Percentiles rank a stretch among this genome's conserved stretches.
Conservation (phyloP, 2,113 vertebrate genomes). For the Lamprologus speciosus region DNA sequence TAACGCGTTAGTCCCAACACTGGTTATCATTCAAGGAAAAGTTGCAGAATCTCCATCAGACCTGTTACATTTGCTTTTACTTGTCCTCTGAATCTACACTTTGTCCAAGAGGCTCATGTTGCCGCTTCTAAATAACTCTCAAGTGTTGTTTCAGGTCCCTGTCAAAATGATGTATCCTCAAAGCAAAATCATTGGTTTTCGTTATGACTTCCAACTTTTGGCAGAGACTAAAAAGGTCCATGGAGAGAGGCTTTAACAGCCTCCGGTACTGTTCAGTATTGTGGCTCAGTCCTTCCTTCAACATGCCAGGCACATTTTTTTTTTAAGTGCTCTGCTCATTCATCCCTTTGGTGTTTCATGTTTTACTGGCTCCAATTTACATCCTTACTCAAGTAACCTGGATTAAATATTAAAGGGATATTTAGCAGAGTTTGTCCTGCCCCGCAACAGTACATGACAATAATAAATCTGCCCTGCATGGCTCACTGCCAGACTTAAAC, state of each 20-base stretch:
- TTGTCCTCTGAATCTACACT: background rate
- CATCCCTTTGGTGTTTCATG: background rate
- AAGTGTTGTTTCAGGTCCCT: background rate
- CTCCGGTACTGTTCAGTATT: background rate
- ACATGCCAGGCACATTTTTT: background rate
- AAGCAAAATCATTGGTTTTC: background rate
- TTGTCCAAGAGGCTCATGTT: background rate
- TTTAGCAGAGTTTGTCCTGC: background rate
- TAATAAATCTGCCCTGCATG: background rate
- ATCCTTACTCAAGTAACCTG: background rate
- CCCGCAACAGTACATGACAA: background rate
- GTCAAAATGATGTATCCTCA: background rate
- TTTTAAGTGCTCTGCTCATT: background rate
- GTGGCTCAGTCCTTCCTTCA: background rate
- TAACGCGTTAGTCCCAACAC: too few relatives aligned
- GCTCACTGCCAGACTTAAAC: background rate
- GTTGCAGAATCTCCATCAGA: background rate
- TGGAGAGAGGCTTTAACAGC: background rate
- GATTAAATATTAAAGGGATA: background rate
- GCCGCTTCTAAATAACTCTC: background rate
- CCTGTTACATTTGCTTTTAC: background rate
- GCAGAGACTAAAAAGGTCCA: background rate
- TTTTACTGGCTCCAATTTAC: background rate
- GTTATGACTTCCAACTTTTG: background rate
- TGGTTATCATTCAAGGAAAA: background rate